These are phyloP conservation scores for Plagodis dolabraria DNA, from an alignment of 2,888 invertebrate species.

Conservation along the genomic window DNA sequence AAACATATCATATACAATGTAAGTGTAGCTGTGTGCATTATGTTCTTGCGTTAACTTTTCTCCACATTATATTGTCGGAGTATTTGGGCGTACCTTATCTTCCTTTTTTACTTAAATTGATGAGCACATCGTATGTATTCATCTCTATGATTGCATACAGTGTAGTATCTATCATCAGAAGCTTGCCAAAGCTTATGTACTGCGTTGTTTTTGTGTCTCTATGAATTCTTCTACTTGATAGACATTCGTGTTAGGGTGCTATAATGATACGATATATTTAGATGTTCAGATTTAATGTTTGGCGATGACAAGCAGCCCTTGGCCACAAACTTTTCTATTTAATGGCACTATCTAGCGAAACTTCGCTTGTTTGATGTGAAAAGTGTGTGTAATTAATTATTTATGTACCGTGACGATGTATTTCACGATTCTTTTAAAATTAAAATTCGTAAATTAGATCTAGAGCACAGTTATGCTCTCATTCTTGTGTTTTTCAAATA, in stretches of 20 bases:
- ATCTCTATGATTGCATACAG: too few species aligned
- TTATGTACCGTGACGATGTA: background rate
- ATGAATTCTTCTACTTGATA: constrained; percentile 7
- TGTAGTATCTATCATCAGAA: too few species aligned
- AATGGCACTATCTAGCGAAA: constrained; percentile 11
- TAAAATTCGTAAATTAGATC: too few species aligned
- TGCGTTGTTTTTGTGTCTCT: too few species aligned
- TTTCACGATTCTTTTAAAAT: background rate
- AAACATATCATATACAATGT: too few species aligned
- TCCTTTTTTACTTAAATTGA: too few species aligned
- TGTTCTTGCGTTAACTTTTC: too few species aligned
- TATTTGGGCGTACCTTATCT: too few species aligned
- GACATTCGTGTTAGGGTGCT: constrained; percentile 13
- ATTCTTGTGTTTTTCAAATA: background rate
- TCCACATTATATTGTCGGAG: too few species aligned
- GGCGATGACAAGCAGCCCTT: constrained; percentile 17
- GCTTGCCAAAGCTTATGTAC: too few species aligned
- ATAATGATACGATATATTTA: constrained; percentile 17
- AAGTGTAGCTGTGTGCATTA: too few species aligned
- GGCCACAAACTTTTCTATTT: constrained; percentile 17
- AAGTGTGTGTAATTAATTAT: constrained; percentile 2
- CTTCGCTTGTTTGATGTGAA: constrained; percentile 6
- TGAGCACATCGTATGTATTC: too few species aligned
- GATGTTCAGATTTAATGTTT: constrained; percentile 10
- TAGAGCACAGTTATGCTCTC: background rate